Base-by-base conservation (phyloP, 2,888 invertebrate species). In the Sisyra terminalis region DNA sequence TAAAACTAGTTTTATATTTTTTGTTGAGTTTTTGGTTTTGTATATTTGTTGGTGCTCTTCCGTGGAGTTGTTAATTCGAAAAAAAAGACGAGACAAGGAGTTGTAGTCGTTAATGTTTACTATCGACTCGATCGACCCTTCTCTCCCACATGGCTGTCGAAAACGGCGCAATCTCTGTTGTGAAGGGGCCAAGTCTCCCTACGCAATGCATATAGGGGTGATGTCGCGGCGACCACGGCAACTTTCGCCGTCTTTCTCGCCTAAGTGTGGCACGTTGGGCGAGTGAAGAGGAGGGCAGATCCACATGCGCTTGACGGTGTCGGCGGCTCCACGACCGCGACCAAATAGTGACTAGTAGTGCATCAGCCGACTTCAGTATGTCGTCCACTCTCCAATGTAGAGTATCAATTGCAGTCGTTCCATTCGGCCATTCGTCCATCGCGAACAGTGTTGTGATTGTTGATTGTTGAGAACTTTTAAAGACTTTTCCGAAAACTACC, bases 301-400 rank as follows among this genome's bases (percentile, higher is more conserved):
- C 7, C 24, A 24, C 24, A 24, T 24, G 24, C 24, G 24, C 24
- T 24, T 7, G 24, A 24, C 7, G 24, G 24, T 24, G n/a, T n/a
- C n/a, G 24, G 24, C 24, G 24, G 24, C 24, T 3, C 5, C 24
- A 5, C 24, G 24, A 24, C 24, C 24, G 24, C 24, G 24, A 24
- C 24, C 24, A 24, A 24, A 24, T 24, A 24, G 24, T 24, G 24
- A 24, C 24, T 3, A 40, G 40, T 30, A 40, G 14, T 15, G 41
- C 41, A 39, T 13, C 14, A 14, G 43, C 24, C 30, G 29, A 37
- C 31, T 43, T 43, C 30, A 43, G 43, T 43, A 43, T 43, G 43
- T 43, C 43, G 43, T 24, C 24, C 24, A 24, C 24, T 5, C 24
- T 24, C 24, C 24, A 24, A 24, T 24, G 24, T 24, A 24, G 16